Base-by-base conservation (phyloP, 1,140 invertebrate genomes). In the Megalopta genalis region DNA sequence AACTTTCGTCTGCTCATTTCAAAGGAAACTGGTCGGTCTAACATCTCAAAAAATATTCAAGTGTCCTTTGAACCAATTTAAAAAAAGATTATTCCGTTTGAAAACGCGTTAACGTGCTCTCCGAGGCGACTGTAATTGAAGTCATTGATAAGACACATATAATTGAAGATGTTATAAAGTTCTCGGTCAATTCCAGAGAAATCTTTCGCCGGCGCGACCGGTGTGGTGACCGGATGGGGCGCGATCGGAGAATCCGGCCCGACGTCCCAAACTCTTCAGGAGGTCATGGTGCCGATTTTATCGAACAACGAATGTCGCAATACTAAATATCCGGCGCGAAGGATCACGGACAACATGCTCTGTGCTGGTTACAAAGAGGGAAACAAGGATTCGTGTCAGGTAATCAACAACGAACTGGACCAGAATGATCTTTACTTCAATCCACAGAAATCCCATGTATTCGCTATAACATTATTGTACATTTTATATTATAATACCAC, bases 291-390 rank as follows among this genome's bases (percentile, higher is more conserved):
- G 0, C 96, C 96, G 1, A 96, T 97, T 87, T 92, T 97, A 67
- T 95, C 96, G 0, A 96, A 97, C 81, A 89, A 90, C 1, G 95
- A 96, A 6, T 97, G 96, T 88, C 94, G 94, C 10, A 93, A 94
- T 60, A 95, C 94, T 5, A 95, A 93, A 57, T 97, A 97, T 88
- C 95, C 95, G 25, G 79, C 92, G 69, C 93, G 93, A 7, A 94
- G 95, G 71, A 97, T 98, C 76, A 97, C 97, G 0, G 96, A 97
- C 21, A 97, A 96, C 87, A 98, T 98, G 97, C 77, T 98, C 46
- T 98, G 97, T 88, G 97, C 97, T 12, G 97, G 97, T 7, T 95
- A 94, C 85, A 90, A 94, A 7, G 93, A 96, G 57, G 97, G 97
- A 27, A 93, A 93, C 69, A 96, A 96, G 83, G 96, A 97, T 90